Percentiles rank a stretch among this genome's conserved stretches.
These are phyloP conservation scores for Pygoscelis antarcticus DNA, from an alignment of 2,113 vertebrate species.

Conservation along the genomic window DNA sequence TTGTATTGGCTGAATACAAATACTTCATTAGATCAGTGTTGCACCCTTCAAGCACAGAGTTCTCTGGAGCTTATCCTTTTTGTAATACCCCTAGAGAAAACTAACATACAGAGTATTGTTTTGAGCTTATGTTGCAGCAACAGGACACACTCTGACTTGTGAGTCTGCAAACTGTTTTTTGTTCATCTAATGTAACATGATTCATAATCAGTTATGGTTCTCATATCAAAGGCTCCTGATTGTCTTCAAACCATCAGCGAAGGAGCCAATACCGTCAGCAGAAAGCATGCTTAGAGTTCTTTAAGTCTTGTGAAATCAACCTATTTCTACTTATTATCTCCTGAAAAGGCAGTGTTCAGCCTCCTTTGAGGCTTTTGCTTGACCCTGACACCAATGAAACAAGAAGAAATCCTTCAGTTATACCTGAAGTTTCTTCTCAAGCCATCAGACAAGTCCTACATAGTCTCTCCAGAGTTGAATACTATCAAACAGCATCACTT, in stretches of 20 bases:
- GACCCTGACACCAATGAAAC: not conserved
- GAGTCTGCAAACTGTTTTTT: constrained; percentile 16
- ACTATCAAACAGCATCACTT: not conserved
- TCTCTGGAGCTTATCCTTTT: not conserved
- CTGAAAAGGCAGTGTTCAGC: not conserved
- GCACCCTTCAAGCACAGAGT: not conserved
- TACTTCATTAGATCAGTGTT: not conserved
- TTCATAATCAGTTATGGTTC: constrained; percentile 17
- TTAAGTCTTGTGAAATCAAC: not conserved
- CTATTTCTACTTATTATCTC: not conserved
- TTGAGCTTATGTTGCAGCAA: not conserved
- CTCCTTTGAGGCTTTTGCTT: not conserved
- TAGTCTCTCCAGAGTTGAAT: not conserved
- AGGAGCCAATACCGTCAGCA: not conserved
- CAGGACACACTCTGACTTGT: not conserved
- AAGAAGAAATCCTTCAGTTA: not conserved
- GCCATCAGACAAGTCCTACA: not conserved
- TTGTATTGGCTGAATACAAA: not conserved
- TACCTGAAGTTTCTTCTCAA: not conserved
- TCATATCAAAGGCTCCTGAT: not conserved
- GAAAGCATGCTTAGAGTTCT: not conserved
- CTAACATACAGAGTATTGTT: not conserved
- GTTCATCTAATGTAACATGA: constrained; percentile 29
- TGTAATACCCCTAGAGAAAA: not conserved
- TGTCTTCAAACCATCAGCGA: not conserved